Conservation (phyloP, 2,797 vertebrate species). For the Pangasius krempfi region DNA sequence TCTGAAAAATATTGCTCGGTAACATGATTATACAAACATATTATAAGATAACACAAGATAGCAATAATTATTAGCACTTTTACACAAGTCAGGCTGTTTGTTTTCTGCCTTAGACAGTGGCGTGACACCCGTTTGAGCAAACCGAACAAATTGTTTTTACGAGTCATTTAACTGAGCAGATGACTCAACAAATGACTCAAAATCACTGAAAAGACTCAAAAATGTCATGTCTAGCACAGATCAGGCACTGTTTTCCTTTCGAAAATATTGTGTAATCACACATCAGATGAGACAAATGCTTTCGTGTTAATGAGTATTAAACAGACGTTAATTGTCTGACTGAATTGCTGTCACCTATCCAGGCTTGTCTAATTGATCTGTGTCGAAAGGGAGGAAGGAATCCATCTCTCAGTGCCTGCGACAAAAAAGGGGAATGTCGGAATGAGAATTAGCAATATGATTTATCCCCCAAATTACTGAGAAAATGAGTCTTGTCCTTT, state of each 20-base stretch:
- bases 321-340: constrained; percentile 79
- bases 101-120: neutral
- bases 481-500: constrained; percentile 32
- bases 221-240: neutral
- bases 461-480: constrained; percentile 31
- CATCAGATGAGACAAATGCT: constrained; percentile 77
- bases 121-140: neutral
- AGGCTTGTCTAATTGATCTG: constrained; percentile 71
- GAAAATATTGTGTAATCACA: constrained; percentile 71
- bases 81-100: neutral
- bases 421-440: constrained; percentile 19
- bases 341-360: constrained; percentile 78
- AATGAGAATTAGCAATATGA: constrained; percentile 29
- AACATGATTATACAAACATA: neutral
- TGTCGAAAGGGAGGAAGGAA: constrained; percentile 41
- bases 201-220: neutral
- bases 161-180: neutral
- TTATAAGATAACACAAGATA: neutral
- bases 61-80: neutral
- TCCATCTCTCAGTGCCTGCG: constrained; percentile 24
- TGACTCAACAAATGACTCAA: neutral
- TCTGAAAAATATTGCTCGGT: neutral
- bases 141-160: neutral
- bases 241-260: constrained; percentile 58
- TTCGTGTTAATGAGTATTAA: constrained; percentile 77